Base-by-base conservation (phyloP, 2,113 vertebrate species). In the Athene cunicularia region DNA sequence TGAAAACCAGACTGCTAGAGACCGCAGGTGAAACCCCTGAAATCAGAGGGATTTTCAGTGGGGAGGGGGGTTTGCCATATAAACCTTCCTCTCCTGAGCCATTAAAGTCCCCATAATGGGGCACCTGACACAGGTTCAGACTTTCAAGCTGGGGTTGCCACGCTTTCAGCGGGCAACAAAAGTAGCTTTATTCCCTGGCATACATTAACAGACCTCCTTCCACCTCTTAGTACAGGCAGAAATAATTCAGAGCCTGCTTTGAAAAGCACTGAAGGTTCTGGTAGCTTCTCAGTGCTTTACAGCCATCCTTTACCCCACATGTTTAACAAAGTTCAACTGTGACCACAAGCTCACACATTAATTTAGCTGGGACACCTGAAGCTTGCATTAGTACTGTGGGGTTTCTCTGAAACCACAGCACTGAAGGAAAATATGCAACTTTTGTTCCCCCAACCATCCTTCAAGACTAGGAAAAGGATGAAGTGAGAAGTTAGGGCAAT, bases 301-400 rank as follows among this genome's bases (percentile, higher is more conserved):
- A 70, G 47, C 33, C 55, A 47, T 47, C 71, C 41, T 82, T 91
- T 58, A 49, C 32, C 24, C 33, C 10, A 11, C 43, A n/a, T 33
- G 56, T 47, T n/a, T 63, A 75, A 88, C 0, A 0, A 82, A 72
- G 45, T 12, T 81, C 92, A 95, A 52, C 67, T 95, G 62, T 64
- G 28, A 32, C 23, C 64, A 56, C 21, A n/a, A 66, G 45, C 52
- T 37, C 27, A 14, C 20, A 11, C 27, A 27, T 35, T 49, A 39
- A 6, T n/a, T 64, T 30, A 50, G 10, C 47, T 22, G 12, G 47
- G 15, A 45, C 52, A 77, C 27, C n/a, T 67, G 53, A 45, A 77
- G 35, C 20, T 21, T 28, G 2, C 3, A 0, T 21, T 72, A 75
- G 45, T 4, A 2, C 33, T 5, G 8, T 8, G 2, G 7, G 11